A percentile compares a stretch with the other conserved stretches of the same genome.
These are phyloP conservation scores for Chelon labrosus DNA, from an alignment of 2,797 vertebrate species.

Conservation along the genomic window DNA sequence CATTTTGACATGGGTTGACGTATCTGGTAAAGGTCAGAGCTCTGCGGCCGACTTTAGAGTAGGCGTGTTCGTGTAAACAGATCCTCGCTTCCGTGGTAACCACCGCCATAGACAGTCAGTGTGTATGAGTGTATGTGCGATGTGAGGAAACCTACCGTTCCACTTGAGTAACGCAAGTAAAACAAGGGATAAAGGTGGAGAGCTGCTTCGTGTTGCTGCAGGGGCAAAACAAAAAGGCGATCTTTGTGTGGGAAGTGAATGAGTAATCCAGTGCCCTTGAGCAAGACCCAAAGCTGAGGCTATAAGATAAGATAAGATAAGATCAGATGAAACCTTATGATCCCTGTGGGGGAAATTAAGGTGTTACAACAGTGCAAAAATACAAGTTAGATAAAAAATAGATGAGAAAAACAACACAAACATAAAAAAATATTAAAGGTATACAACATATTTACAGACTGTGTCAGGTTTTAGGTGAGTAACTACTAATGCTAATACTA, in stretches of 20 bases:
- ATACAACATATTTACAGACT: no score
- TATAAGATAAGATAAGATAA: no score
- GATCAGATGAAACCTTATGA: not conserved
- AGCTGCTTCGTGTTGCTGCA: not conserved
- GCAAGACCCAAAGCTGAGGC: not conserved
- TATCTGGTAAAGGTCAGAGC: not conserved
- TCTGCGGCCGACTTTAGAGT: not conserved
- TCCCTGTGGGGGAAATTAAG: rapidly evolving
- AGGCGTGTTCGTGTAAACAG: slow-evolving; percentile 31
- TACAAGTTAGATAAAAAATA: no score
- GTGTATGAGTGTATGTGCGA: not conserved
- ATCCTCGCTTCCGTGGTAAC: slow-evolving; percentile 39
- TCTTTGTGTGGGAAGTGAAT: not conserved
- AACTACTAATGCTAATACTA: no score
- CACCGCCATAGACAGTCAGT: not conserved
- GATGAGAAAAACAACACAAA: no score
- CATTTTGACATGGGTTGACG: no score
- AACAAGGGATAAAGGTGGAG: not conserved
- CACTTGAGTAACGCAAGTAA: slow-evolving; percentile 14
- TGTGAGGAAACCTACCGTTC: slow-evolving; percentile 24
- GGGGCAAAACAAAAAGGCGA: not conserved
- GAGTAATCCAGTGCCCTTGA: slow-evolving; percentile 21
- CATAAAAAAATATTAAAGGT: no score
- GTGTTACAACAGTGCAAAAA: no score
- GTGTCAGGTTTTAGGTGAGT: no score